Evolutionary conservation across 2,888 invertebrate species (phyloP).

Genomic region (Lithophane ornitopus): DNA sequence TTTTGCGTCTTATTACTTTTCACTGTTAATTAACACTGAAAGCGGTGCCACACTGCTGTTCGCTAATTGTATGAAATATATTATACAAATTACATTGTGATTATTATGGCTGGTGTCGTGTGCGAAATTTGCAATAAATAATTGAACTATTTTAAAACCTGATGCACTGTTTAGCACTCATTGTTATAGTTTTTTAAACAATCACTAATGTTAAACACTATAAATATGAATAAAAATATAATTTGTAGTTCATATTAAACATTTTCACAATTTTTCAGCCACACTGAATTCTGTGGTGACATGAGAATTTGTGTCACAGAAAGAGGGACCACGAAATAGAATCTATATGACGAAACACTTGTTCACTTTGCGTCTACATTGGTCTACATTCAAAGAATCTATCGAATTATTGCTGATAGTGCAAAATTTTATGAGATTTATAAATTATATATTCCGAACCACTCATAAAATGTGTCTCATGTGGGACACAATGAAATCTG

Average conservation of each 20-base stretch:
- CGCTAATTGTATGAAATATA: slow-evolving; percentile 76
- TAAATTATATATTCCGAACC: slow-evolving; percentile 62
- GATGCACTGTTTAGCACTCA: slow-evolving; percentile 80
- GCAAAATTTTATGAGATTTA: slow-evolving; percentile 24
- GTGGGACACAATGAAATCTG: slow-evolving; percentile 70
- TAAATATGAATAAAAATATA: slow-evolving; percentile 33
- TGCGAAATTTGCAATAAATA: slow-evolving; percentile 85
- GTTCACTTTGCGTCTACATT: slow-evolving; percentile 22
- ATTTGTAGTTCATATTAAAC: slow-evolving; percentile 19
- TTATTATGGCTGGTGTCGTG: slow-evolving; percentile 85
- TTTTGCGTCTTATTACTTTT: slow-evolving; percentile 71
- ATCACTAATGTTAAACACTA: slow-evolving; percentile 65
- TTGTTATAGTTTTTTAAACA: slow-evolving; percentile 71
- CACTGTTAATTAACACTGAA: slow-evolving; percentile 77
- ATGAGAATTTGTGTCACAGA: slow-evolving; percentile 51
- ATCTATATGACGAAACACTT: slow-evolving; percentile 35
- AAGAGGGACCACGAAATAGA: slow-evolving; percentile 18
- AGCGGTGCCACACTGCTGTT: slow-evolving; percentile 84
- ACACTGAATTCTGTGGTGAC: slow-evolving; percentile 38
- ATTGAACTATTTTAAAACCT: slow-evolving; percentile 85
- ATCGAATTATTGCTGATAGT: slow-evolving; percentile 7
- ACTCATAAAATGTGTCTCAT: slow-evolving; percentile 55
- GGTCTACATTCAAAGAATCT: slow-evolving; percentile 13
- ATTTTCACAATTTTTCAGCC: slow-evolving; percentile 46
- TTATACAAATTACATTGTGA: slow-evolving; percentile 88